Evolutionary conservation across 1,140 invertebrate species (phyloP), one percentile per base, ranked within the genome.

Genomic region (Lepidurus couesii): DNA sequence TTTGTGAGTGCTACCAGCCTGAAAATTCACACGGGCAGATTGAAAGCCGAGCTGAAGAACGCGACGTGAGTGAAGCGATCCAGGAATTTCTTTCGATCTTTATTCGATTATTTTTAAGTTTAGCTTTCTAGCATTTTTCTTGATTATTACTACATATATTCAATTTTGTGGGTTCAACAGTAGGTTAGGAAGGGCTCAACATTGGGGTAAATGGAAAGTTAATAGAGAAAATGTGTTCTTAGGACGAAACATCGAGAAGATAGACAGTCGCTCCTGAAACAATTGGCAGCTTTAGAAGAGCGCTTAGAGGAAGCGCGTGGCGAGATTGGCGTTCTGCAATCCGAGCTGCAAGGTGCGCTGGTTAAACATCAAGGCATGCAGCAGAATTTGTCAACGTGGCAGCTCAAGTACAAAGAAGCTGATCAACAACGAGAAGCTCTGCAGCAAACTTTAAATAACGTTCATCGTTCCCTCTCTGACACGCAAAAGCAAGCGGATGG

Each of bases 1-100:
- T 65, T 65, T 65, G 53, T 65, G 53, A 65, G 53, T 65, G 16
- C 53, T 65, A 65, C 53, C 16, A 65, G 53, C 53, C 53, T 65
- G n/a, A 65, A 65, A 65, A 65, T 65, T 65, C 53, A 65, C 13
- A 65, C 53, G 53, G 53, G 53, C 53, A 13, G 53, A 65, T 21
- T 65, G 53, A 65, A 65, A 65, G 53, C 53, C 53, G 53, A 65
- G 21, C 13, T 65, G 53, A 65, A 65, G 13, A 65, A 65, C 53
- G 53, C 13, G 53, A 65, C 53, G 53, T 65, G 53, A 65, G 53
- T 65, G 53, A 65, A 65, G 21, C 6, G 53, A 21, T 5, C 4
- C 53, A 16, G 45, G 16, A 47, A 47, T 47, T 47, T 47, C 45
- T 11, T 47, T 47, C 2, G 10, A 47, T 47, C 4, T 47, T 47